phyloP scores from a whole-genome alignment of 2,797 vertebrate species.

The Thaleichthys pacificus region DNA sequence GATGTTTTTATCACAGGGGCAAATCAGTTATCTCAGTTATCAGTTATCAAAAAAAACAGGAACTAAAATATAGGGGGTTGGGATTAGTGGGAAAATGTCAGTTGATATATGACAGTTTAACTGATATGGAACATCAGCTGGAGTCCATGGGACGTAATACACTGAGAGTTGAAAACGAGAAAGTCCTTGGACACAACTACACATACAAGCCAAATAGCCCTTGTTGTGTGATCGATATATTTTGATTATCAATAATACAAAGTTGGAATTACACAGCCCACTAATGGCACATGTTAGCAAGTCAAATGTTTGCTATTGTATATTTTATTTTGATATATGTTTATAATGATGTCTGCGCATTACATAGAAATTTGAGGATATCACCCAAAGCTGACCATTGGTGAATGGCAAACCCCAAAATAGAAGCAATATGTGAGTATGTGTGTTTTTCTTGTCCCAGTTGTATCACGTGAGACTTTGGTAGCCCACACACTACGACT shows the following conservation, averaged over 20 bases:
- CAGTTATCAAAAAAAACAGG: too few species aligned
- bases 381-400: not conserved
- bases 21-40: too few species aligned
- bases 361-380: too few species aligned
- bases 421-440: not conserved
- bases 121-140: conserved; percentile 22
- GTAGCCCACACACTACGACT: conserved; percentile 11
- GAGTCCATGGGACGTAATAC: conserved; percentile 2
- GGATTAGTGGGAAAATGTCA: conserved; percentile 25
- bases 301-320: too few species aligned
- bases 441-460: conserved; percentile 15
- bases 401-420: not conserved
- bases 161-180: too few species aligned
- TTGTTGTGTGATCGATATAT: too few species aligned
- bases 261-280: too few species aligned
- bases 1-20: not conserved
- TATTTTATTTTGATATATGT: not conserved
- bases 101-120: conserved; percentile 24
- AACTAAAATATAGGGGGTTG: conserved; percentile 19
- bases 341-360: not conserved
- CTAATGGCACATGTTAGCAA: too few species aligned
- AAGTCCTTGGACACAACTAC: too few species aligned
- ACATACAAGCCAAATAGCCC: too few species aligned
- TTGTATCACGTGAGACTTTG: conserved; percentile 3
- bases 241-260: too few species aligned